Evolutionary conservation across 2,797 vertebrate genomes (phyloP).

Genomic region (Ficedula albicollis): DNA sequence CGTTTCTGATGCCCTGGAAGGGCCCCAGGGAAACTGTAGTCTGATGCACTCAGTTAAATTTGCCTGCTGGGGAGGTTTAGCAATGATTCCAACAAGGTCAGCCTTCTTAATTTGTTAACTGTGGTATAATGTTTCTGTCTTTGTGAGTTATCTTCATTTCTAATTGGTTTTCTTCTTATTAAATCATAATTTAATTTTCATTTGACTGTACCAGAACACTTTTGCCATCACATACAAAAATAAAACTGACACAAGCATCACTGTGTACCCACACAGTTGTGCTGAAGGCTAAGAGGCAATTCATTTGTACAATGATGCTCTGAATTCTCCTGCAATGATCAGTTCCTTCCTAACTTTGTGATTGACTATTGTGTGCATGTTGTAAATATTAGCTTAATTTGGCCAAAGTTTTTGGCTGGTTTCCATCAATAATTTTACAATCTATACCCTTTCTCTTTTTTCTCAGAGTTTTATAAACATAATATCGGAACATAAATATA

Average conservation of each 20-base stretch:
- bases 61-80: neutral
- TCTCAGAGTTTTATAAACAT: neutral
- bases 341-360: neutral
- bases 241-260: neutral
- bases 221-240: neutral
- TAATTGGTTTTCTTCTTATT: neutral
- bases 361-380: accelerated
- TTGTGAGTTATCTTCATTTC: neutral
- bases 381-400: neutral
- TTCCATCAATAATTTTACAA: neutral
- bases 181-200: neutral
- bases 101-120: neutral
- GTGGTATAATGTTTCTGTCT: neutral
- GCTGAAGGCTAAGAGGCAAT: neutral
- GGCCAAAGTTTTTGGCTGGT: neutral
- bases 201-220: neutral
- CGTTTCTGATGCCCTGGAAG: neutral
- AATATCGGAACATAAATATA: neutral
- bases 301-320: neutral
- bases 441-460: neutral
- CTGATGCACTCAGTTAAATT: neutral
- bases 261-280: neutral
- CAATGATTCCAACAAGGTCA: neutral
- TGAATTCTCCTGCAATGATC: neutral
- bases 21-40: neutral